These are phyloP conservation scores for Eristalis pertinax DNA, from an alignment of 2,888 invertebrate species.

Conservation along the genomic window DNA sequence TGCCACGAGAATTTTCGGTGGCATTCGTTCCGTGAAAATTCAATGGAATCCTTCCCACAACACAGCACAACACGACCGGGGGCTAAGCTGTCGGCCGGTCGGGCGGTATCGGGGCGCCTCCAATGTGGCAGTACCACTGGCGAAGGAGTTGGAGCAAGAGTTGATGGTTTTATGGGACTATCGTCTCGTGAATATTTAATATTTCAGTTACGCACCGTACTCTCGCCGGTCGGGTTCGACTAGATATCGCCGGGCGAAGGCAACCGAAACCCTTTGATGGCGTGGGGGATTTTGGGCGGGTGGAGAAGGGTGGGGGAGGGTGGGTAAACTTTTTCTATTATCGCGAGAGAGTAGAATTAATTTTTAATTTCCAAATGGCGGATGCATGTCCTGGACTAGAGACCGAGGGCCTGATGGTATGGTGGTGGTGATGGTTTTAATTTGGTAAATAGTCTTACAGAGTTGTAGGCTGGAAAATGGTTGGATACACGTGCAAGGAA, in stretches of 20 bases:
- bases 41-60: slow-evolving; percentile 55
- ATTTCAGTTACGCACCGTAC: slow-evolving; percentile 66
- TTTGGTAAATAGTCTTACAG: slow-evolving; percentile 45
- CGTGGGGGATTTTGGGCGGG: background rate
- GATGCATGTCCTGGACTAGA: slow-evolving; percentile 24
- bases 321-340: slow-evolving; percentile 68
- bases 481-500: slow-evolving; percentile 47
- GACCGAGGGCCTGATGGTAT: background rate
- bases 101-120: background rate
- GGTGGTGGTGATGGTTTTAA: slow-evolving; percentile 34
- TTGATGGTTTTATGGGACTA: slow-evolving; percentile 64
- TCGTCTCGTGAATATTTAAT: slow-evolving; percentile 70
- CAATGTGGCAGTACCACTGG: background rate
- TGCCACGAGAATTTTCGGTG: slow-evolving; percentile 64
- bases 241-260: background rate
- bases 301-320: background rate
- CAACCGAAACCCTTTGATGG: slow-evolving; percentile 53
- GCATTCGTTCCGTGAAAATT: slow-evolving; percentile 60
- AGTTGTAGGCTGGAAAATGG: slow-evolving; percentile 37
- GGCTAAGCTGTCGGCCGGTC: background rate
- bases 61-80: background rate
- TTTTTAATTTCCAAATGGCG: slow-evolving; percentile 62
- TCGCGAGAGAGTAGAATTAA: slow-evolving; percentile 66
- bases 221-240: background rate
- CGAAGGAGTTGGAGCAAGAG: slow-evolving; percentile 42